phyloP scores from a whole-genome alignment of 2,888 invertebrate species.

The Mythimna albipuncta region DNA sequence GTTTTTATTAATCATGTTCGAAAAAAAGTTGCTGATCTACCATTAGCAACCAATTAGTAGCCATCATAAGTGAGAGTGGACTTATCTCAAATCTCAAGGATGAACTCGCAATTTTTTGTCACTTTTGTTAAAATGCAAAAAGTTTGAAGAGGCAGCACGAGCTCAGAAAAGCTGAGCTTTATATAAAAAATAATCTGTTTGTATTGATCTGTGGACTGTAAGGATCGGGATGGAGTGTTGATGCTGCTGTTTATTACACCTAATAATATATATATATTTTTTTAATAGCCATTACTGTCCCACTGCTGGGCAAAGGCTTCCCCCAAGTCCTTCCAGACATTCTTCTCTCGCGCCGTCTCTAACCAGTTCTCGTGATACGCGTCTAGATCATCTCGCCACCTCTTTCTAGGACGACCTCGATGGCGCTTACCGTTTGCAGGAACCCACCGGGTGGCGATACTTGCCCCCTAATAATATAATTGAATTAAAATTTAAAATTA shows the following conservation, averaged over 20 bases:
- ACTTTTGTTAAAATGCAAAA: slow-evolving; percentile 46
- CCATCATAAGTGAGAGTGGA: slow-evolving; percentile 40
- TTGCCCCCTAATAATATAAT: too few relatives aligned
- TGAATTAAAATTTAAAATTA: too few relatives aligned
- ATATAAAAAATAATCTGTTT: slow-evolving; percentile 6
- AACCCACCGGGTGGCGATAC: too few relatives aligned
- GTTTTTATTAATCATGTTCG: background rate
- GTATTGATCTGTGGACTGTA: background rate
- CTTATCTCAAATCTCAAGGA: slow-evolving; percentile 27
- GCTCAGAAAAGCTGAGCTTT: slow-evolving; percentile 36
- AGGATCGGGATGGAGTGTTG: background rate
- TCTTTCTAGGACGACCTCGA: too few relatives aligned
- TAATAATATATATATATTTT: too few relatives aligned
- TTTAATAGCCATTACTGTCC: too few relatives aligned
- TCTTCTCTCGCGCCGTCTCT: too few relatives aligned
- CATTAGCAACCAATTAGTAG: slow-evolving; percentile 19
- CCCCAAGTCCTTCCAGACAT: too few relatives aligned
- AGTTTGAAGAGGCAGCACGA: slow-evolving; percentile 62
- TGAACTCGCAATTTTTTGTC: slow-evolving; percentile 24
- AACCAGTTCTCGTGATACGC: too few relatives aligned
- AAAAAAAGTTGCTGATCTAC: slow-evolving; percentile 21
- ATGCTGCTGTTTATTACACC: background rate
- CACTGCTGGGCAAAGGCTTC: too few relatives aligned
- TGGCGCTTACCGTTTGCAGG: too few relatives aligned
- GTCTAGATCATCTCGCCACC: too few relatives aligned